These are phyloP conservation scores for Aselliscus stoliczkanus DNA, from an alignment of 2,797 vertebrate genomes.

Conservation along the genomic window DNA sequence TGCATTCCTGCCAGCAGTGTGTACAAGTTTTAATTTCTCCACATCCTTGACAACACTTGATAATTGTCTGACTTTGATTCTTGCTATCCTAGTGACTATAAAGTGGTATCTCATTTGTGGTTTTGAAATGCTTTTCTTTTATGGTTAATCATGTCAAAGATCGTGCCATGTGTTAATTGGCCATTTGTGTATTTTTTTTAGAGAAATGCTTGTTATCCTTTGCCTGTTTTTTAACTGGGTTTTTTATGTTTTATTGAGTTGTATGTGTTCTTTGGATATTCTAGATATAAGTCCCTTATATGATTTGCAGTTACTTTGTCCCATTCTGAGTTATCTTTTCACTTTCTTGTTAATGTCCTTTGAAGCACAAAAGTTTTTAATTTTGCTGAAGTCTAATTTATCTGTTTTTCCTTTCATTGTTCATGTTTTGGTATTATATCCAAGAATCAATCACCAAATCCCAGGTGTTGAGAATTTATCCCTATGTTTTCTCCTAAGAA, in stretches of 20 bases:
- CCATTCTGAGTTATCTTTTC: background rate
- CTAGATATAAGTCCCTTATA: background rate
- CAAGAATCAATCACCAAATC: background rate
- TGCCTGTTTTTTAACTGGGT: background rate
- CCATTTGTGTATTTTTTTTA: background rate
- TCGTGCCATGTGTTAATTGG: background rate
- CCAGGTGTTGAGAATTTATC: background rate
- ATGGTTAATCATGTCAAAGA: background rate
- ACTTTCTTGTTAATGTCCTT: background rate
- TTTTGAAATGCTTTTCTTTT: constrained; percentile 14
- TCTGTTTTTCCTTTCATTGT: background rate
- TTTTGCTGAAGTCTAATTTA: background rate
- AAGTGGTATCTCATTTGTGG: background rate
- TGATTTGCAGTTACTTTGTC: background rate
- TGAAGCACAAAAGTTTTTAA: background rate
- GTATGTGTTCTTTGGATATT: background rate
- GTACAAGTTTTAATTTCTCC: background rate
- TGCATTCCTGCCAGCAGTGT: background rate
- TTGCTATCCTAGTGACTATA: background rate
- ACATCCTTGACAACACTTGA: background rate
- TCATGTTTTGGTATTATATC: background rate
- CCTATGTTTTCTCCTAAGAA: background rate
- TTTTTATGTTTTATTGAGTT: background rate
- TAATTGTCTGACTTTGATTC: background rate
- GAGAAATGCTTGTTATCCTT: background rate